Evolutionary conservation across 1,140 invertebrate genomes (phyloP).

Genomic region (Limonius californicus): DNA sequence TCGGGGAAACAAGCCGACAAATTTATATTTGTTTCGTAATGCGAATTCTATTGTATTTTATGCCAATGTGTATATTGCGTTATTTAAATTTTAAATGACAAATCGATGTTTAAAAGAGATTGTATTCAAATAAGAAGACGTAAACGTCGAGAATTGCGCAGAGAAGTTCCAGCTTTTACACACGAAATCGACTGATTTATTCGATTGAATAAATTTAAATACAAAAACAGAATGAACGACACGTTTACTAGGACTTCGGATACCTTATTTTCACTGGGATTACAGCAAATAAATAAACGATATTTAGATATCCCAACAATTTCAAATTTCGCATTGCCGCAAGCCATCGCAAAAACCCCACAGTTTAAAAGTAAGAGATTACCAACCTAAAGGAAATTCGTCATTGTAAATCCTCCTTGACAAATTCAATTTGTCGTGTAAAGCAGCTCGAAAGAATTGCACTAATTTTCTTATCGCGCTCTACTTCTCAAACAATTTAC

Average conservation of each 20-base stretch:
- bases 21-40: conserved; percentile 16
- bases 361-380: background rate
- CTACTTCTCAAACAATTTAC: conserved; percentile 16
- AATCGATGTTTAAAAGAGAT: conserved; percentile 29
- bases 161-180: conserved; percentile 30
- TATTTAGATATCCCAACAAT: too few species aligned
- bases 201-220: conserved; percentile 37
- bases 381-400: background rate
- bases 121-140: conserved; percentile 29
- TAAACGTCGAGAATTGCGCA: conserved; percentile 25
- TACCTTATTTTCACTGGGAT: too few species aligned
- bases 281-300: too few species aligned
- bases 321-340: too few species aligned
- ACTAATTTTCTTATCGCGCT: conserved; percentile 17
- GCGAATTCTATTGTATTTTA: conserved; percentile 8
- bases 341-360: background rate
- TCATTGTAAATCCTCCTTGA: conserved; percentile 8
- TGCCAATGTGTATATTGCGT: conserved; percentile 3
- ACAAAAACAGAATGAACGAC: conserved; percentile 30
- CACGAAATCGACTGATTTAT: conserved; percentile 36
- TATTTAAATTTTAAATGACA: conserved; percentile 24
- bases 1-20: conserved; percentile 11
- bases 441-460: conserved; percentile 13
- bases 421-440: conserved; percentile 16
- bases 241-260: conserved; percentile 21